Conservation (phyloP, 2,113 vertebrate genomes). For the Accipiter virgatus region DNA sequence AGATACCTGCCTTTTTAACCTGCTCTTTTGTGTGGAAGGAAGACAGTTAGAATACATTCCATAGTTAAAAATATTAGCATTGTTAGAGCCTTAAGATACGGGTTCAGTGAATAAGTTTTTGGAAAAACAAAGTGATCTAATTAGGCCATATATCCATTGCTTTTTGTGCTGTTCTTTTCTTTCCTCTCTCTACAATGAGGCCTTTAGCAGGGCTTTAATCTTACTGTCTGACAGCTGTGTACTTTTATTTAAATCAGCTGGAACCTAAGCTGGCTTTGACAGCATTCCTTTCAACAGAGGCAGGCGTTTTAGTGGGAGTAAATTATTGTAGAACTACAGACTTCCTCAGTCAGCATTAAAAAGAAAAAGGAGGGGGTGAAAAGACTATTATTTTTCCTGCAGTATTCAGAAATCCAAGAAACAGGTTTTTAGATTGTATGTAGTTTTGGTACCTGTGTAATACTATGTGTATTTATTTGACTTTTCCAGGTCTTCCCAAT, state of each 20-base stretch:
- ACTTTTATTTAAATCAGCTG: constrained; percentile 67
- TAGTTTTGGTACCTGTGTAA: neutral
- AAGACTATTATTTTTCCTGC: neutral
- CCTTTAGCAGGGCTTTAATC: neutral
- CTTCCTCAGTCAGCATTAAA: constrained; percentile 36
- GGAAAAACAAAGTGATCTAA: constrained; percentile 8
- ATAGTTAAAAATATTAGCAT: neutral
- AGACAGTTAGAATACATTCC: neutral
- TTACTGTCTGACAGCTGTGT: constrained; percentile 55
- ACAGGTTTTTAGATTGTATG: neutral
- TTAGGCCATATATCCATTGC: neutral
- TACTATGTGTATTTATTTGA: neutral
- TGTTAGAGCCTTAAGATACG: neutral
- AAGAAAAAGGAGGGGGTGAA: neutral
- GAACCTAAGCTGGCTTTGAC: constrained; percentile 50
- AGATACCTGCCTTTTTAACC: neutral
- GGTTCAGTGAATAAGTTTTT: neutral
- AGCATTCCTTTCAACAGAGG: constrained; percentile 62
- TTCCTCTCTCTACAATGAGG: neutral
- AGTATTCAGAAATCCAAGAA: neutral
- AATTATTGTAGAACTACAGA: constrained; percentile 34
- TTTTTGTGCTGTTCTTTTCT: constrained; percentile 11
- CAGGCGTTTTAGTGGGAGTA: constrained; percentile 35
- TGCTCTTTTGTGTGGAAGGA: neutral
- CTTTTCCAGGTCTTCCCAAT: neutral